phyloP scores from a whole-genome alignment of 2,797 vertebrate species.

The Lagodon rhomboides region DNA sequence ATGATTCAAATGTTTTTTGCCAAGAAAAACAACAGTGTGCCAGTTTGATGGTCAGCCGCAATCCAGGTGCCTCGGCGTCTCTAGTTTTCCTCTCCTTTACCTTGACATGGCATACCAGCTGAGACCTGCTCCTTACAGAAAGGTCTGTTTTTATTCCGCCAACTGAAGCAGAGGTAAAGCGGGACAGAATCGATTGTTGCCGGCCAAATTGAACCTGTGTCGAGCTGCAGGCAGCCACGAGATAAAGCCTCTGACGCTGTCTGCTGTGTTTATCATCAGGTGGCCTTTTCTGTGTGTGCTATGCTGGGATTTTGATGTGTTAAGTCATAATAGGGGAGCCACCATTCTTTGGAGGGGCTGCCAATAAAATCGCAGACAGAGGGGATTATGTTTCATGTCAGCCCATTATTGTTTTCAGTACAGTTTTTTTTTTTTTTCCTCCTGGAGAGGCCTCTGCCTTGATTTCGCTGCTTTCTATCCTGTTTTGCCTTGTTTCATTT shows the following conservation, averaged over 20 bases:
- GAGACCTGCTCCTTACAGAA: slow-evolving; percentile 81
- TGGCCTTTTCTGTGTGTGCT: slow-evolving; percentile 89
- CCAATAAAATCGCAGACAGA: slow-evolving; percentile 86
- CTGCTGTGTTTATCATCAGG: slow-evolving; percentile 88
- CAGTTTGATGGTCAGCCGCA: slow-evolving; percentile 33
- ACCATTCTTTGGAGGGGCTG: slow-evolving; percentile 84
- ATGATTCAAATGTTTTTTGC: not conserved
- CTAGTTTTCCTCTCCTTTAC: slow-evolving; percentile 50
- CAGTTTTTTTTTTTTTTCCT: slow-evolving; percentile 46
- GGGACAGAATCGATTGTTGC: slow-evolving; percentile 87
- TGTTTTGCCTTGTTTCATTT: slow-evolving; percentile 25
- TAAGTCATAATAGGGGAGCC: slow-evolving; percentile 88
- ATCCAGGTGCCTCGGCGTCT: slow-evolving; percentile 49
- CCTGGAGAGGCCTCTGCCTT: slow-evolving; percentile 51
- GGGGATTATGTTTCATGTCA: slow-evolving; percentile 85
- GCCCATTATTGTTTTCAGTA: slow-evolving; percentile 80
- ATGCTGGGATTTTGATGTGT: slow-evolving; percentile 87
- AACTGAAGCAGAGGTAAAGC: slow-evolving; percentile 79
- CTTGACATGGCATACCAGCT: slow-evolving; percentile 75
- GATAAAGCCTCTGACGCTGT: slow-evolving; percentile 84
- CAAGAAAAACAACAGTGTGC: slow-evolving; percentile 7
- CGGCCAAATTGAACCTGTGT: slow-evolving; percentile 87
- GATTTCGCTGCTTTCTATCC: slow-evolving; percentile 39
- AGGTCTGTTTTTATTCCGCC: slow-evolving; percentile 82
- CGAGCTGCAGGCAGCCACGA: slow-evolving; percentile 82